These are phyloP conservation scores for Python bivittatus DNA, from an alignment of 2,113 vertebrate genomes.

Conservation along the genomic window DNA sequence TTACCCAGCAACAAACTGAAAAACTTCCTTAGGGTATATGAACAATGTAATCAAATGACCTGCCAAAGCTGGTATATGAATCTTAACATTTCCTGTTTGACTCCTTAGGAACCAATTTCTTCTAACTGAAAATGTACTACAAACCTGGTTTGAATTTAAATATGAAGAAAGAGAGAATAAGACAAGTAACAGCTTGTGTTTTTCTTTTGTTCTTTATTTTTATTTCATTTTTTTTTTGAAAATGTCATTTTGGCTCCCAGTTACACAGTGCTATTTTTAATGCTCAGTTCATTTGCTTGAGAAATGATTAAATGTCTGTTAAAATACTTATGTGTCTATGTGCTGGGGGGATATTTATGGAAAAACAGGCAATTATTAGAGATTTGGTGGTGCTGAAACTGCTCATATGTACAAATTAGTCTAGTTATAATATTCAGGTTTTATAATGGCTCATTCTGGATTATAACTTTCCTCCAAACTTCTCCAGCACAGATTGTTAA, in stretches of 20 bases:
- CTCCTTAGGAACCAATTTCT: constrained; percentile 25
- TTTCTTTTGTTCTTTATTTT: background rate
- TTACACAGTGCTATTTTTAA: background rate
- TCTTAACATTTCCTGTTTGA: constrained; percentile 31
- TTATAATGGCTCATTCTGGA: too few species aligned
- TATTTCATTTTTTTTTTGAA: too few species aligned
- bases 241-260: background rate
- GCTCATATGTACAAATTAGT: background rate
- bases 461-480: background rate
- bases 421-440: background rate
- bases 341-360: background rate
- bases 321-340: background rate
- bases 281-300: background rate
- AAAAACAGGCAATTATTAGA: background rate
- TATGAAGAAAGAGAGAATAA: background rate
- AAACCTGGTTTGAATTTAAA: constrained; percentile 28
- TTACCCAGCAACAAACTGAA: constrained; percentile 11
- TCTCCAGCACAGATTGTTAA: background rate
- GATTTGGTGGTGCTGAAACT: background rate
- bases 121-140: background rate
- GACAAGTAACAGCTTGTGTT: background rate
- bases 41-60: constrained; percentile 26
- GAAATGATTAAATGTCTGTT: background rate
- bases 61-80: constrained; percentile 36
- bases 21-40: constrained; percentile 18